These are phyloP conservation scores for Neosalanx taihuensis DNA, from an alignment of 2,797 vertebrate genomes.

Conservation along the genomic window DNA sequence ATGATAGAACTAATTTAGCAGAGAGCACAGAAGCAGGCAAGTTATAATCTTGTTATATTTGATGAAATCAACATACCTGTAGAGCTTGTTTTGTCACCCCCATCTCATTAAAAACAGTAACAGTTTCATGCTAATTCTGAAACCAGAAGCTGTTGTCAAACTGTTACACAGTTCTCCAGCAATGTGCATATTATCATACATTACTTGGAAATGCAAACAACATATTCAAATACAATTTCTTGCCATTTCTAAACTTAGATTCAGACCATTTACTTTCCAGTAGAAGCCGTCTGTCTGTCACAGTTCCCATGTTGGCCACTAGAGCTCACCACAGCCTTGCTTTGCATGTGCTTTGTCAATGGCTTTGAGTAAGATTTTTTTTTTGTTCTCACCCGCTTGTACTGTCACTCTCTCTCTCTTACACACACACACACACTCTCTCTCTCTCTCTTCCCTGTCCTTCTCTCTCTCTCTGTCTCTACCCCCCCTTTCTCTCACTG, in stretches of 20 bases:
- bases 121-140: no score
- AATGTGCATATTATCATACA: no score
- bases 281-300: no score
- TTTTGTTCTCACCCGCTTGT: neutral
- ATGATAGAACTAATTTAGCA: no score
- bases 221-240: no score
- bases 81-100: neutral
- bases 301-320: conserved; percentile 34
- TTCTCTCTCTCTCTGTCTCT: conserved; percentile 4
- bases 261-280: no score
- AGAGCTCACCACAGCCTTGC: conserved; percentile 52
- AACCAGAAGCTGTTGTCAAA: no score
- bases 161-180: no score
- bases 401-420: neutral
- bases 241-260: no score
- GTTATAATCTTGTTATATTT: no score
- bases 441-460: conserved; percentile 1
- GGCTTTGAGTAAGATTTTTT: neutral
- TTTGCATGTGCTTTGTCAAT: conserved; percentile 9
- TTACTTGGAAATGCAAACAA: no score
- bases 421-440: neutral
- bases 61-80: neutral
- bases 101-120: neutral
- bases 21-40: no score
- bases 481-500: conserved; percentile 12